Base-by-base conservation (phyloP, 2,888 invertebrate species). In the Odontocolon sp. region DNA sequence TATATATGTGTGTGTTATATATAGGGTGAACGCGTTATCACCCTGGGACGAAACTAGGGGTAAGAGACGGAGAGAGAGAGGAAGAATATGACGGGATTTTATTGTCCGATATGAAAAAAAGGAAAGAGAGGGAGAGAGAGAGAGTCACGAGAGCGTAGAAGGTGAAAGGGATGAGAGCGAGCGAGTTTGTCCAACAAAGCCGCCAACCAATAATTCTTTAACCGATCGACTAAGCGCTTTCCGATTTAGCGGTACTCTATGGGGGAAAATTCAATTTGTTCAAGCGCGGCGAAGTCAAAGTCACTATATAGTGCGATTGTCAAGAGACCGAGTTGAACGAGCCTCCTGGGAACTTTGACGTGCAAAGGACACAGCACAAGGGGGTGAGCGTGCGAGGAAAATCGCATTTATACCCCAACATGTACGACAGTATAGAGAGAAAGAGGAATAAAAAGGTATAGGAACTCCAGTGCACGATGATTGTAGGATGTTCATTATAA, bases 151-250 rank as follows among this genome's bases (percentile, higher is more conserved):
- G 21, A 11, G 6, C n/a, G n/a, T n/a, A n/a, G n/a, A n/a, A n/a
- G n/a, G n/a, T n/a, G n/a, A n/a, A n/a, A 36, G 14, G 40, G 21
- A 23, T 16, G 33, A 16, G 33, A n/a, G n/a, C 54, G 31, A 18
- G 31, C 31, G 16, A 31, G 54, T 33, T 57, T 47, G 64, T 42
- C 61, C 45, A 64, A 69, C 64, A 69, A 40, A 72, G 56, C 69
- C 64, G 77, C 26, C 59, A 67, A 52, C 78, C 78, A 81, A 86
- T 85, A 82, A 84, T 84, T 85, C 82, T 83, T 81, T 75, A 80
- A 81, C 74, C 79, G 72, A 73, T 64, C 79, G 82, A 69, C 78
- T 86, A 82, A 86, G 74, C 85, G 84, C 77, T 85, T 82, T 82
- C 77, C 85, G 76, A 84, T 84, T 83, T 77, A 61, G 23, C 52